These are phyloP conservation scores for Drosophila lacicola DNA, from an alignment of 2,888 invertebrate genomes.

Conservation along the genomic window DNA sequence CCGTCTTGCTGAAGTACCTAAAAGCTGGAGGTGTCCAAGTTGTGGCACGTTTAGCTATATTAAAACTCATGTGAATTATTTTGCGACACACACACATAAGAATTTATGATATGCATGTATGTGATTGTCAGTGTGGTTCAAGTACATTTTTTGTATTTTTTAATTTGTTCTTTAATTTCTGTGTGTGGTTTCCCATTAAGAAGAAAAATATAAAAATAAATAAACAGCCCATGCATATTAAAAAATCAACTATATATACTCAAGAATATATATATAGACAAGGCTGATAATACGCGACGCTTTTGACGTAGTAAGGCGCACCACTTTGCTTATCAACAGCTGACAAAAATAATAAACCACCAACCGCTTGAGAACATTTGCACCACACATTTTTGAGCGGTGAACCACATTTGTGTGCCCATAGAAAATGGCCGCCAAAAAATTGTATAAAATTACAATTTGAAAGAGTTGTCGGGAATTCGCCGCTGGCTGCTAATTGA, in stretches of 20 bases:
- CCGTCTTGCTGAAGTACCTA: constrained; percentile 15
- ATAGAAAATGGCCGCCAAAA: constrained; percentile 53
- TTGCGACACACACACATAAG: constrained; percentile 1
- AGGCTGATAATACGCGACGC: constrained; percentile 41
- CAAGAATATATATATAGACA: constrained; percentile 27
- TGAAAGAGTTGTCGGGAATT: constrained; percentile 46
- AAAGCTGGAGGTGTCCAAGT: constrained; percentile 29
- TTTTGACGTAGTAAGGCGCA: constrained; percentile 66
- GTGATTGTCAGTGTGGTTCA: constrained; percentile 31
- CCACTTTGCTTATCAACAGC: constrained; percentile 51
- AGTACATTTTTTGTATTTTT: constrained; percentile 17
- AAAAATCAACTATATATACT: constrained; percentile 37
- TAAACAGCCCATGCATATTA: constrained; percentile 59
- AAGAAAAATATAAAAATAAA: constrained; percentile 48
- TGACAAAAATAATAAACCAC: constrained; percentile 39
- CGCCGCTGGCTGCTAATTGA: constrained; percentile 64
- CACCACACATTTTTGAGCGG: constrained; percentile 16
- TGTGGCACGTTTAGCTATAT: constrained; percentile 31
- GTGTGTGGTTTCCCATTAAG: constrained; percentile 61
- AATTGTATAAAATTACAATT: constrained; percentile 2
- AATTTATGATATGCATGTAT: constrained; percentile 13
- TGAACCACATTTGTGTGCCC: constrained; percentile 27
- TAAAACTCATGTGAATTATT: constrained; percentile 37
- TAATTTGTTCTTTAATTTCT: constrained; percentile 11
- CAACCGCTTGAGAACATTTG: constrained; percentile 47